phyloP scores from a whole-genome alignment of 2,888 invertebrate genomes.

The Agrotis exclamationis region DNA sequence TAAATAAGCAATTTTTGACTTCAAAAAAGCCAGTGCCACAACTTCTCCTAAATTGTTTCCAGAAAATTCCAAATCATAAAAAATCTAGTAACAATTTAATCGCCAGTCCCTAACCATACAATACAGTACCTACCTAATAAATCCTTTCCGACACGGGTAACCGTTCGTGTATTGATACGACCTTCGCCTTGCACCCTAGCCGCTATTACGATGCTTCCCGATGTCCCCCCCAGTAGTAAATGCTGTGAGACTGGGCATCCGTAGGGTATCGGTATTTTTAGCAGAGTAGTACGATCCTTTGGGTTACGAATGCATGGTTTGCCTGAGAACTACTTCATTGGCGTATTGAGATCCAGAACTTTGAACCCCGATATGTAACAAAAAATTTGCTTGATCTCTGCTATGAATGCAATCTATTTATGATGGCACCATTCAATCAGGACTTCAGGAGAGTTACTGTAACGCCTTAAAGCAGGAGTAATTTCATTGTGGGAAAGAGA shows the following conservation, averaged over 20 bases:
- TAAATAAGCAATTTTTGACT: too few relatives aligned
- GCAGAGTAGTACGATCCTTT: background rate
- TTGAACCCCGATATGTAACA: too few relatives aligned
- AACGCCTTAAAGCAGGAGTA: too few relatives aligned
- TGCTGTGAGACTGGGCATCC: conserved; percentile 47
- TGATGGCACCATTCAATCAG: too few relatives aligned
- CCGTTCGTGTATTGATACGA: conserved; percentile 50
- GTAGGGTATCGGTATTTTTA: conserved; percentile 21
- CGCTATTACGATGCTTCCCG: conserved; percentile 34
- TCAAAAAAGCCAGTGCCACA: too few relatives aligned
- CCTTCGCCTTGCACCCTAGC: conserved; percentile 60
- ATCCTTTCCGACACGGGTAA: conserved; percentile 20
- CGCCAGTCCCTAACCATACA: background rate
- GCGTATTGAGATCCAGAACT: background rate
- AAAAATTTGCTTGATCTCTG: background rate
- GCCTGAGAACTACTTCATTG: background rate
- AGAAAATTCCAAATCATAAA: background rate
- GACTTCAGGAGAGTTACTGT: too few relatives aligned
- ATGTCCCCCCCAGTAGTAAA: conserved; percentile 25
- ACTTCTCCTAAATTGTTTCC: too few relatives aligned
- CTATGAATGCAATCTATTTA: background rate
- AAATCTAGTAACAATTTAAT: background rate
- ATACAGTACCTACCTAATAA: conserved; percentile 14
- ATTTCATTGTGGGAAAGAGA: too few relatives aligned
- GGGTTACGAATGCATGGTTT: background rate